phyloP scores from a whole-genome alignment of 2,888 invertebrate species.

The Plagodis dolabraria region DNA sequence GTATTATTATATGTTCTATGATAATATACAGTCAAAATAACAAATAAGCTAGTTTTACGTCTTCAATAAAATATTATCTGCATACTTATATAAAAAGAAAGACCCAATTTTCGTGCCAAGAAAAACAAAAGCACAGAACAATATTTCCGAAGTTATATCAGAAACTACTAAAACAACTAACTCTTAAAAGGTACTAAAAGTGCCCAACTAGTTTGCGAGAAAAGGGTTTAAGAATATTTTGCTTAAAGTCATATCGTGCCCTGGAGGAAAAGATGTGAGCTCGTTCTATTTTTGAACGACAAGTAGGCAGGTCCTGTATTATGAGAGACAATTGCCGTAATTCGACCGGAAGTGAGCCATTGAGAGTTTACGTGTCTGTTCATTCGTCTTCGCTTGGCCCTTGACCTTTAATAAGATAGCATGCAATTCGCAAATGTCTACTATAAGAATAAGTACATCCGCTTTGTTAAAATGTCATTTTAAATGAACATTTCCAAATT shows the following conservation, averaged over 20 bases:
- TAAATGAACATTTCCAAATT: too few species aligned
- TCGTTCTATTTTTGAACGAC: slow-evolving; percentile 31
- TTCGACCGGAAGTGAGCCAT: slow-evolving; percentile 37
- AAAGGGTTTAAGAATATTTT: slow-evolving; percentile 26
- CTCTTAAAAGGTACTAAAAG: slow-evolving; percentile 7
- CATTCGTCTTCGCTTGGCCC: slow-evolving; percentile 32
- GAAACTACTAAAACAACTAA: slow-evolving; percentile 16
- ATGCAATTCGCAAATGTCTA: neutral
- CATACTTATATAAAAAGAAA: neutral
- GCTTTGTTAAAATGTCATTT: too few species aligned
- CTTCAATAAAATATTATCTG: too few species aligned
- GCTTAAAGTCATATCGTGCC: slow-evolving; percentile 21
- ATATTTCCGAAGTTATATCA: slow-evolving; percentile 22
- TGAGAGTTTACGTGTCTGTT: slow-evolving; percentile 25
- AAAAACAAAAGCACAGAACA: slow-evolving; percentile 11
- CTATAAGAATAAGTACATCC: too few species aligned
- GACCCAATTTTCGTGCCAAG: neutral
- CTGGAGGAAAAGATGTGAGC: slow-evolving; percentile 31
- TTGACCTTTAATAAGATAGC: slow-evolving; percentile 33
- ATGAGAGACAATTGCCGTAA: slow-evolving; percentile 41
- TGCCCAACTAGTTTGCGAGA: slow-evolving; percentile 13
- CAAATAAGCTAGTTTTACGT: too few species aligned
- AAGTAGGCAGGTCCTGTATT: slow-evolving; percentile 34
- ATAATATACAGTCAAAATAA: too few species aligned
- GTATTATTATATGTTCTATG: too few species aligned